Conservation (phyloP, 2,888 invertebrate species). For the Dimorphilus gyrociliatus region DNA sequence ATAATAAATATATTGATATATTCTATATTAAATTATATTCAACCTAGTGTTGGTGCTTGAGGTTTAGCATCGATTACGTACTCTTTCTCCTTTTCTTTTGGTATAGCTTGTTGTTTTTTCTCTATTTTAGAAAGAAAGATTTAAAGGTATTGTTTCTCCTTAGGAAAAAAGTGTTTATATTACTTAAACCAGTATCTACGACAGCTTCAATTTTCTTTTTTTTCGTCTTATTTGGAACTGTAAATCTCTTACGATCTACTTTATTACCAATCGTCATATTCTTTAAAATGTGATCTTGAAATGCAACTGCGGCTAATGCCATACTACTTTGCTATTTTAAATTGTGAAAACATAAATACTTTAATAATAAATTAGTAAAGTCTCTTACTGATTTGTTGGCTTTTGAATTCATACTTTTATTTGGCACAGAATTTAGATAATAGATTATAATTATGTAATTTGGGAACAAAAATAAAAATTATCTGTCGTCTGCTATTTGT, state of each 20-base stretch:
- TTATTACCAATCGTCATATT: constrained; percentile 18
- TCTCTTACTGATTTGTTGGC: too few relatives aligned
- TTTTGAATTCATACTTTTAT: too few relatives aligned
- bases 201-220: constrained; percentile 18
- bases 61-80: constrained; percentile 29
- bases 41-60: constrained; percentile 26
- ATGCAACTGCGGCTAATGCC: constrained; percentile 26
- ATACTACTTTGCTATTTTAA: constrained; percentile 10
- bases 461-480: too few relatives aligned
- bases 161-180: background rate
- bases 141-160: background rate
- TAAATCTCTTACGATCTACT: too few relatives aligned
- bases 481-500: too few relatives aligned
- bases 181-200: constrained; percentile 24
- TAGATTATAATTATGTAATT: too few relatives aligned
- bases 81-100: constrained; percentile 16
- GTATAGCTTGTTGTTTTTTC: constrained; percentile 1
- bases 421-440: too few relatives aligned
- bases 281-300: constrained; percentile 29
- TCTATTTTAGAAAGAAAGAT: constrained; percentile 1
- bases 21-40: constrained; percentile 2
- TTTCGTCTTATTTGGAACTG: too few relatives aligned
- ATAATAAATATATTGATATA: background rate
- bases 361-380: too few relatives aligned
- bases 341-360: too few relatives aligned